Conservation (phyloP, 2,113 vertebrate species). For the Dasyornis broadbenti region DNA sequence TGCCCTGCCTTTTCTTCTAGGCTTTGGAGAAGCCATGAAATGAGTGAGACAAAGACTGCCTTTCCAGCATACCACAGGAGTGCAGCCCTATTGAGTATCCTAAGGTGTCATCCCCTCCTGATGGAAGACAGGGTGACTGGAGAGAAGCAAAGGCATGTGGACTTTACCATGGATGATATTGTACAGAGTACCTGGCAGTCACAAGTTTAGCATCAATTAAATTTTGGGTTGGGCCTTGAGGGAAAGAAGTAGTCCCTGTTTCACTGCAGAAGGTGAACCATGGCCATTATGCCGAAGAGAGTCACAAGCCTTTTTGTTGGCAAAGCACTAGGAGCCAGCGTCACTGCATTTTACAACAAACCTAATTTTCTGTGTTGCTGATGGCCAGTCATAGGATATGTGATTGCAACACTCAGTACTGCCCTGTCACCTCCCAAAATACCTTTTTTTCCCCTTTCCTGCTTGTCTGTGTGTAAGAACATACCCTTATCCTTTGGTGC, state of each 20-base stretch:
- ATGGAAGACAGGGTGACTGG: neutral
- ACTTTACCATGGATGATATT: neutral
- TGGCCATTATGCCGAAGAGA: neutral
- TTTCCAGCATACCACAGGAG: neutral
- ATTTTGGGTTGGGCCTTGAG: neutral
- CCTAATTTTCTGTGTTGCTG: neutral
- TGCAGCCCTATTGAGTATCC: neutral
- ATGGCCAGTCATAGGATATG: neutral
- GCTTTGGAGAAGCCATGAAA: neutral
- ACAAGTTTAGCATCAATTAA: neutral
- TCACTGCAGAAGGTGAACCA: neutral
- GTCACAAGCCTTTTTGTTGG: neutral
- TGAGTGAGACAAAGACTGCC: neutral
- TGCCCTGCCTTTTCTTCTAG: neutral
- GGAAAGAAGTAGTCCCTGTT: neutral
- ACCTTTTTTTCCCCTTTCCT: neutral
- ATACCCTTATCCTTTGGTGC: neutral
- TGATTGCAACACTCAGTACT: neutral
- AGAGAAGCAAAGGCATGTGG: neutral
- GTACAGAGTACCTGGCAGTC: neutral
- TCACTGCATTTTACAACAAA: neutral
- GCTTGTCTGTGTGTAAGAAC: neutral
- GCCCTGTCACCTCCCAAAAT: neutral
- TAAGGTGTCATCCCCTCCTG: neutral
- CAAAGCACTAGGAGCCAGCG: neutral